Base-by-base conservation (phyloP, 2,113 vertebrate species). In the Calidris pygmaea region DNA sequence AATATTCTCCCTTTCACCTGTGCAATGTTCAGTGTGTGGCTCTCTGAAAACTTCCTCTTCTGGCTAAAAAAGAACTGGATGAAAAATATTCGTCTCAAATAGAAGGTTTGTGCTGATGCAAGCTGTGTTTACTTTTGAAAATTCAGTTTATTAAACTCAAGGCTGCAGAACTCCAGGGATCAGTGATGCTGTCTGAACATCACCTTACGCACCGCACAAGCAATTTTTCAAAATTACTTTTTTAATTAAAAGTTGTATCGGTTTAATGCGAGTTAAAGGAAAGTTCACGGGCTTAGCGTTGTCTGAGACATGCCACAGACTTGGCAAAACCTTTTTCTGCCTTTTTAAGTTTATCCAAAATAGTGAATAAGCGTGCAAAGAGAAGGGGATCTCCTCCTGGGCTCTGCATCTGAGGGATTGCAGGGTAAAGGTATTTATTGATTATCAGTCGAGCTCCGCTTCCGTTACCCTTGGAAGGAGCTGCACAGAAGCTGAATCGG, bases 221-320 rank as follows among this genome's bases (percentile, higher is more conserved):
- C 83, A 65, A 83, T 96, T 89, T 96, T 74, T 93, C 96, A 93
- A 97, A 95, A 97, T 97, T 97, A 92, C 81, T 97, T 97, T 97
- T 97, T 96, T 96, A 97, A 98, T 97, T 94, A 97, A 96, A 98
- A 97, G 77, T 85, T 96, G 95, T 92, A 96, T 96, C 88, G 34
- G 80, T 92, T 95, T 95, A 96, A 95, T 86, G 93, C 24, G 24
- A 91, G 75, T 74, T 89, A 96, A 96, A 96, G 87, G 71, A 89
- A 97, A 63, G 93, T 94, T 95, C 87, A 73, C 58, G 9, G 85
- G 81, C 90, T 84, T 74, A 92, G 87, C 7, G 23, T 62, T 14
- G 73, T 59, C 85, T 83, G 72, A 60, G 66, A 70, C 65, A 2
- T 27, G 75, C 89, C 4, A 8, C 74, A 85, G 87, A 32, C 92